Evolutionary conservation across 1,140 invertebrate genomes (phyloP), one percentile per base, ranked within the genome.

Genomic region (Nasonia longicornis): DNA sequence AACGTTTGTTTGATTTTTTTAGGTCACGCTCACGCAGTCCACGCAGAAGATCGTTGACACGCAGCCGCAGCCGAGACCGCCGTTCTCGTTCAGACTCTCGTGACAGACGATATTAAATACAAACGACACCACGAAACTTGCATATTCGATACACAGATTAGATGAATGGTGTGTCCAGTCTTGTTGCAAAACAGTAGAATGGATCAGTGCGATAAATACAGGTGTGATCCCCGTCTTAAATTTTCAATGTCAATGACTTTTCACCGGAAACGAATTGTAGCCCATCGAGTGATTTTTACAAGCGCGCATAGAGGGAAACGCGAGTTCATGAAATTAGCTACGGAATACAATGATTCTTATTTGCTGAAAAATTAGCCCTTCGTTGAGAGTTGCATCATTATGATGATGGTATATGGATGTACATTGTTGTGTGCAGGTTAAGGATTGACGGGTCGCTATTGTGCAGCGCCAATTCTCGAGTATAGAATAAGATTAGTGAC

Each of bases 61-160:
- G 91, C 42, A 91, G 91, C 80, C 90, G 90, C 77, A 90, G 90
- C 86, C 89, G 90, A 84, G 89, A 90, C 82, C 88, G 90, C 82
- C 90, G 90, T 79, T 90, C 90, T 45, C 90, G 90, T 83, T 91
- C 91, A 71, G 89, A 91, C 71, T 91, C 91, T 73, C 90, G 90
- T 74, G 91, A 91, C 83, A 91, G 91, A 89, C 90, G 91, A 87
- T 91, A 91, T 78, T 90, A 83, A 87, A 83, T 84, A 82, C 80
- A 78, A 22, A 58, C 1, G 58, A 20, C 52, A 74, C 22, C 70
- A 80, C 11, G 48, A 11, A 77, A 45, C 31, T 48, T 20, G 12
- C 12, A 48, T 45, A 69, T 77, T 64, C 31, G 35, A 83, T 66
- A 77, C 48, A 77, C 48, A 29, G 75, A 82, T 74, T 84, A 85